phyloP scores from a whole-genome alignment of 2,888 invertebrate genomes.

The Yponomeuta evonymella region DNA sequence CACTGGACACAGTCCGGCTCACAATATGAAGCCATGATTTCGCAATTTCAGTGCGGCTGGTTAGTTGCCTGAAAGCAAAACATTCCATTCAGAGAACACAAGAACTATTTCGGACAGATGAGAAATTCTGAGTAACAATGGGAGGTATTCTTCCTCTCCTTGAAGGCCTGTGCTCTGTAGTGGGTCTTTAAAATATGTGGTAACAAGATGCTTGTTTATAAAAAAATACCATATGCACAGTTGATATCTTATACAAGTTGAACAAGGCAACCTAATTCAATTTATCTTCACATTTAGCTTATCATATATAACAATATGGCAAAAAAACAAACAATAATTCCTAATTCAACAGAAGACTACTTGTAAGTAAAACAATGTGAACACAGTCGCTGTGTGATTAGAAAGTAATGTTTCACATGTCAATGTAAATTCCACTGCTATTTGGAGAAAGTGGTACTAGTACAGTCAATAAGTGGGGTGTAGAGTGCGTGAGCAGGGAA shows the following conservation, averaged over 20 bases:
- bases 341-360: neutral
- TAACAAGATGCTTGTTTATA: neutral
- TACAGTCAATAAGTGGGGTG: too few species aligned
- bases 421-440: too few species aligned
- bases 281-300: neutral
- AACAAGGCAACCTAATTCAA: conserved; percentile 6
- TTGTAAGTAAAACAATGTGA: neutral
- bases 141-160: too few species aligned
- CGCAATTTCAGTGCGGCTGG: conserved; percentile 46
- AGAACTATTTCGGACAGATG: neutral
- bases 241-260: neutral
- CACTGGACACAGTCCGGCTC: conserved; percentile 44
- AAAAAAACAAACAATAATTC: conserved; percentile 1
- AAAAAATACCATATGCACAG: neutral
- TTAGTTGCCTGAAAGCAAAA: conserved; percentile 49
- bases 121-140: neutral
- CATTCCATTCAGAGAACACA: neutral
- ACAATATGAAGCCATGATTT: conserved; percentile 57
- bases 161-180: too few species aligned
- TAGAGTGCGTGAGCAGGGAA: too few species aligned
- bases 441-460: too few species aligned
- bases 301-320: neutral
- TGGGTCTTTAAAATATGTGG: too few species aligned
- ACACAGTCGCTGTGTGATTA: neutral
- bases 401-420: neutral